These are phyloP conservation scores for Orientallactaga bullata DNA, from an alignment of 2,113 vertebrate genomes.

Conservation along the genomic window DNA sequence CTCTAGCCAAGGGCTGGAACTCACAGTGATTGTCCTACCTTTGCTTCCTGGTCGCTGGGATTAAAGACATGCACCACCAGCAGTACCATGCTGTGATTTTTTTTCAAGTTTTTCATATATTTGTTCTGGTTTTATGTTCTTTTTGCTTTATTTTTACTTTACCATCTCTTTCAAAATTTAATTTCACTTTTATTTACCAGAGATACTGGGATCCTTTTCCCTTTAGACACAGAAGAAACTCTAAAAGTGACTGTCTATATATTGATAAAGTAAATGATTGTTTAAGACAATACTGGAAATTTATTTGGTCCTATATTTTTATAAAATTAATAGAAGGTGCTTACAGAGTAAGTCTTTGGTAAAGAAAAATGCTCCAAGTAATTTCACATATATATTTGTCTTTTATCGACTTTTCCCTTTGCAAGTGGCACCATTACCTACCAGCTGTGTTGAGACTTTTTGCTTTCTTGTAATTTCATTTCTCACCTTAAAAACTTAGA, in stretches of 20 bases:
- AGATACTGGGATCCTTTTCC: neutral
- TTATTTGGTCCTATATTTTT: neutral
- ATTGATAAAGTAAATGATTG: conserved; percentile 21
- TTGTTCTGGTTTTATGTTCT: neutral
- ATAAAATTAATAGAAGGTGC: neutral
- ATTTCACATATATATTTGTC: neutral
- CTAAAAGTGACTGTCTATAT: conserved; percentile 37
- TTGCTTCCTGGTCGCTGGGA: too few relatives aligned
- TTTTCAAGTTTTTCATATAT: neutral
- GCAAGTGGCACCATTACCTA: neutral
- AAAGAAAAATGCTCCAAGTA: conserved; percentile 5
- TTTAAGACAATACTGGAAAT: neutral
- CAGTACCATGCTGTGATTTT: neutral
- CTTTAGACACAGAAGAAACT: neutral
- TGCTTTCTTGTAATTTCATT: conserved; percentile 2
- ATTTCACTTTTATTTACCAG: conserved; percentile 32
- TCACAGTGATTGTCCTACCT: too few relatives aligned
- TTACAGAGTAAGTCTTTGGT: conserved; percentile 13
- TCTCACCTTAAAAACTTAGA: conserved; percentile 2
- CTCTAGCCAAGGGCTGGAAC: too few relatives aligned
- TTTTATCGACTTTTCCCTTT: neutral
- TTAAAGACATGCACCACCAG: too few relatives aligned
- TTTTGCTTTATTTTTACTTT: neutral
- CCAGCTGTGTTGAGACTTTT: neutral
- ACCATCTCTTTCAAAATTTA: conserved; percentile 15